These are phyloP conservation scores for Phocides pigmalion DNA, from an alignment of 1,140 invertebrate species.

Conservation along the genomic window DNA sequence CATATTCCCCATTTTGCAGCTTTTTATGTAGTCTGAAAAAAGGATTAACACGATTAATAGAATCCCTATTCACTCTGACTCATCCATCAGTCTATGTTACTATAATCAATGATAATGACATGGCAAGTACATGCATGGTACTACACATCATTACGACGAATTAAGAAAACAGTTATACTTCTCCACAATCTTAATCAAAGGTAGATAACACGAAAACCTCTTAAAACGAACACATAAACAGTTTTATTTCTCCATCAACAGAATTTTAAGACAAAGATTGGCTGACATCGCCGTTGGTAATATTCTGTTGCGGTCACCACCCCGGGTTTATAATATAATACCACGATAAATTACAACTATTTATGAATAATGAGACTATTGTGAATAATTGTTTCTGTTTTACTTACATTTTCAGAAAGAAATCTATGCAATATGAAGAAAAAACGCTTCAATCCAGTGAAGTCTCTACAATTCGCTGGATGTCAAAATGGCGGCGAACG, in stretches of 20 bases:
- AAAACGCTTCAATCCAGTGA: constrained; percentile 88
- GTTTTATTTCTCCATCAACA: constrained; percentile 13
- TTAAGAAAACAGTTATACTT: constrained; percentile 13
- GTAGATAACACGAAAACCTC: not conserved
- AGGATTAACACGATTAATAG: constrained; percentile 59
- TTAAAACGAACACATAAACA: constrained; percentile 6
- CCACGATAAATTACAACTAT: not conserved
- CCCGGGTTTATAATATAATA: constrained; percentile 40
- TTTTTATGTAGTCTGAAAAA: constrained; percentile 83
- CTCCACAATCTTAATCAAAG: not conserved
- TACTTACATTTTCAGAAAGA: constrained; percentile 86
- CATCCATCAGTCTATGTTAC: constrained; percentile 72
- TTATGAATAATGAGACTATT: not conserved
- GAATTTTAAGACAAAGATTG: constrained; percentile 59
- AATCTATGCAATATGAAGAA: constrained; percentile 86
- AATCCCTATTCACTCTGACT: constrained; percentile 68
- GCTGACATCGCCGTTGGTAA: constrained; percentile 68
- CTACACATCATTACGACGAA: constrained; percentile 7
- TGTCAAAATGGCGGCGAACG: constrained; percentile 91
- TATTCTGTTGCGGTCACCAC: constrained; percentile 64
- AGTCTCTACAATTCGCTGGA: constrained; percentile 88
- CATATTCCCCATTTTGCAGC: constrained; percentile 92
- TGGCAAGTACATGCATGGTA: constrained; percentile 61
- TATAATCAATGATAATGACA: constrained; percentile 83
- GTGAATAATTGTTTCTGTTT: not conserved